These are phyloP conservation scores for Sipha flava DNA, from an alignment of 1,140 invertebrate species.

Conservation along the genomic window DNA sequence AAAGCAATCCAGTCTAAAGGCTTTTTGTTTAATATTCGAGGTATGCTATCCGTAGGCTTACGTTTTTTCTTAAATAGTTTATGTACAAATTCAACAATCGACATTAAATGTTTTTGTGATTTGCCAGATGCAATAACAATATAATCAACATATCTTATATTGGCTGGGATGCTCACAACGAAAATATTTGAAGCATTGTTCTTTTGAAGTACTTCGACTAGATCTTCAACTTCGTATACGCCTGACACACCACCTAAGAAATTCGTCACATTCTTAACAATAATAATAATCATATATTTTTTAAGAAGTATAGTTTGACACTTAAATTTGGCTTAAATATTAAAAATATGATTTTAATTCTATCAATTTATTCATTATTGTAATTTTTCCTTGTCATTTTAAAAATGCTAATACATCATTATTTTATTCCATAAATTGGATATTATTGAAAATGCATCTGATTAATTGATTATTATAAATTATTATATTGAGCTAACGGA, in stretches of 20 bases:
- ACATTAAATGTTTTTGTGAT: constrained; percentile 64
- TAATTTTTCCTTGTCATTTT: too few relatives aligned
- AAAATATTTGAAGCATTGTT: constrained; percentile 75
- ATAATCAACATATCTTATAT: constrained; percentile 71
- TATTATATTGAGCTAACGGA: too few relatives aligned
- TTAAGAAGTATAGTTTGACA: too few relatives aligned
- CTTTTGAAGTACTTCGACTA: constrained; percentile 63
- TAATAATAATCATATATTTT: not conserved
- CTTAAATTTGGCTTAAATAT: too few relatives aligned
- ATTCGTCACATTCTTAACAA: not conserved
- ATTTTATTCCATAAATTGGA: too few relatives aligned
- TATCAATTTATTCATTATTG: too few relatives aligned
- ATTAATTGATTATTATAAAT: too few relatives aligned
- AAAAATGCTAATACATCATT: too few relatives aligned
- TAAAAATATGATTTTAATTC: too few relatives aligned
- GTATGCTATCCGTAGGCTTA: constrained; percentile 52
- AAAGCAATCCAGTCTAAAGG: constrained; percentile 75
- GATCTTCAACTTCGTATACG: constrained; percentile 78
- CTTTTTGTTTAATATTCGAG: constrained; percentile 68
- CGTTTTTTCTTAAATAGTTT: constrained; percentile 68
- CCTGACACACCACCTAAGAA: constrained; percentile 64
- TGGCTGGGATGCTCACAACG: constrained; percentile 64
- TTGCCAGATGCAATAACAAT: constrained; percentile 67
- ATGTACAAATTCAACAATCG: constrained; percentile 65
- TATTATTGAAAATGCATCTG: too few relatives aligned